Evolutionary conservation across 2,888 invertebrate species (phyloP).

Genomic region (Doris montereyensis): DNA sequence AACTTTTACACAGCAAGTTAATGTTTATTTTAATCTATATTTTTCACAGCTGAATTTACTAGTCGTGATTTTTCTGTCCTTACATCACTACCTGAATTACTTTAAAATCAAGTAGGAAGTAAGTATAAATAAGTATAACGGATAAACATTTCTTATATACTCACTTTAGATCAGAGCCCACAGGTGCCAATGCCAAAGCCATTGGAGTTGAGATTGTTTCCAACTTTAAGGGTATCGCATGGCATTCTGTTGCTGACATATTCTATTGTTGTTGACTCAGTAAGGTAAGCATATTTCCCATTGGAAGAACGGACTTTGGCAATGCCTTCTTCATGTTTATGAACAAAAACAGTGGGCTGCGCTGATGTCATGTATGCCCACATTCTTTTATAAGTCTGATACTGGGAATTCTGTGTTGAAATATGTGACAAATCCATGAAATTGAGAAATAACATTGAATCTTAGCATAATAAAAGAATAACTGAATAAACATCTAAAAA

Average conservation of each 20-base stretch:
- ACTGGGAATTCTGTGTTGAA: conserved; percentile 83
- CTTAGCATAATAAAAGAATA: not conserved
- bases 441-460: not conserved
- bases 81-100: no score
- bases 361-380: conserved; percentile 93
- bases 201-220: conserved; percentile 84
- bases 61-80: no score
- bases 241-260: conserved; percentile 91
- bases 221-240: conserved; percentile 78
- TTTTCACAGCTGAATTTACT: no score
- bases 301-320: conserved; percentile 81
- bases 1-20: no score
- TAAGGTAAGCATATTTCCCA: conserved; percentile 76
- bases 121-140: no score
- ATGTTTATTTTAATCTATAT: no score
- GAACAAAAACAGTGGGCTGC: conserved; percentile 80
- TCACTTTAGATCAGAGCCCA: conserved; percentile 58
- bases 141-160: no score
- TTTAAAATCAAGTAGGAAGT: no score
- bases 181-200: conserved; percentile 90
- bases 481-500: not conserved
- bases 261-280: conserved; percentile 79
- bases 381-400: conserved; percentile 91
- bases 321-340: conserved; percentile 87
- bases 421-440: not conserved